A percentile compares a stretch with the other conserved stretches of the same genome.
Conservation (phyloP, 2,797 vertebrate species). For the Hippopotamyrus pictus region DNA sequence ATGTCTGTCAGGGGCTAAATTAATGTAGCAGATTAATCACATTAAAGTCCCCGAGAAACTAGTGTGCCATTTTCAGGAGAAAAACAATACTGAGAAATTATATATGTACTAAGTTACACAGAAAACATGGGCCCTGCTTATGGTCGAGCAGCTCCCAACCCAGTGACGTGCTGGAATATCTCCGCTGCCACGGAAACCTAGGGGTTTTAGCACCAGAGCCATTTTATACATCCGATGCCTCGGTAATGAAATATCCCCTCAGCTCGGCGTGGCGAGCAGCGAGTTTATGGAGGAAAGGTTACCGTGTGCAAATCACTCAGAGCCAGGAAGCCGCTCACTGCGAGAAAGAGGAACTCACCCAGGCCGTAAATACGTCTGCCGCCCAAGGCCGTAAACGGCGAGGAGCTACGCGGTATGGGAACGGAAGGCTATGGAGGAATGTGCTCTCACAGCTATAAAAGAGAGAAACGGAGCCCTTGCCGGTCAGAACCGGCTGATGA, state of each 20-base stretch:
- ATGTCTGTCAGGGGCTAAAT: background rate
- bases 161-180: constrained; percentile 9
- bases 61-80: constrained; percentile 14
- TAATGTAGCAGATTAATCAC: constrained; percentile 29
- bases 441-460: background rate
- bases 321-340: constrained; percentile 15
- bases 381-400: background rate
- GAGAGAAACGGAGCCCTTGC: background rate
- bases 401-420: background rate
- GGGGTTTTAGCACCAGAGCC: background rate
- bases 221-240: constrained; percentile 12
- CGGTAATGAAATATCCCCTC: constrained; percentile 19
- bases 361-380: background rate
- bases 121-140: background rate
- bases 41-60: constrained; percentile 9
- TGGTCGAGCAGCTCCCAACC: background rate
- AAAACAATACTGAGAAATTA: constrained; percentile 23
- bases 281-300: constrained; percentile 24
- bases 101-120: background rate
- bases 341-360: background rate
- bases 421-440: background rate
- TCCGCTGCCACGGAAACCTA: background rate
- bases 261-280: background rate
- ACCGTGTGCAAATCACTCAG: constrained; percentile 10
- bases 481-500: background rate